phyloP scores from a whole-genome alignment of 1,140 invertebrate species.

The Pteromalus puparum region DNA sequence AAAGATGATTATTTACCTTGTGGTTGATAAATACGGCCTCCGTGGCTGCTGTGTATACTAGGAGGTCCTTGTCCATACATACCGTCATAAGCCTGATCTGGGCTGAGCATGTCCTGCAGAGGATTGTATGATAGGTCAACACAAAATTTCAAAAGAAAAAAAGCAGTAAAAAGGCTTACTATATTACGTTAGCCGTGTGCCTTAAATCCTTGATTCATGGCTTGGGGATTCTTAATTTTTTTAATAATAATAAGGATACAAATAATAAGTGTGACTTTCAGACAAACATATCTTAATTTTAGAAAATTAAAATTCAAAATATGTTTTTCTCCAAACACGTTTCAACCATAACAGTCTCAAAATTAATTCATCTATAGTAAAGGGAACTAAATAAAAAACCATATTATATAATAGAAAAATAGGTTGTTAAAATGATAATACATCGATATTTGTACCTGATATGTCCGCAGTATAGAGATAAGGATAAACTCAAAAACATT shows the following conservation, averaged over 20 bases:
- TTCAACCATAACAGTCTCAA: neutral
- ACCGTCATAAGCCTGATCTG: slow-evolving; percentile 93
- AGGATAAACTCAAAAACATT: slow-evolving; percentile 64
- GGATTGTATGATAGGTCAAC: slow-evolving; percentile 77
- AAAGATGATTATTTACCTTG: slow-evolving; percentile 82
- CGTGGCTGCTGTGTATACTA: slow-evolving; percentile 86
- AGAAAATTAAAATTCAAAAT: neutral
- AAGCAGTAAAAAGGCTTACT: neutral
- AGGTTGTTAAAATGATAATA: slow-evolving; percentile 1
- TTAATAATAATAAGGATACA: neutral
- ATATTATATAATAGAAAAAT: neutral
- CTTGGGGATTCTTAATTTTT: neutral
- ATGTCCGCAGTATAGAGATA: slow-evolving; percentile 24
- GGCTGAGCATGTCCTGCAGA: slow-evolving; percentile 94
- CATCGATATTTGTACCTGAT: slow-evolving; percentile 37
- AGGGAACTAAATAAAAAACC: neutral
- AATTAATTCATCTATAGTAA: neutral
- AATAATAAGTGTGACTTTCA: neutral
- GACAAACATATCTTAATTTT: neutral
- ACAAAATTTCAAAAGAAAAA: slow-evolving; percentile 64
- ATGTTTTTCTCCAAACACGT: neutral
- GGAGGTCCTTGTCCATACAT: slow-evolving; percentile 92
- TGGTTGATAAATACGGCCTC: slow-evolving; percentile 85
- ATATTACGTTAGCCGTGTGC: neutral
- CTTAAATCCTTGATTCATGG: slow-evolving; percentile 4